Base-by-base conservation (phyloP, 2,888 invertebrate species). In the Homarus gammarus region DNA sequence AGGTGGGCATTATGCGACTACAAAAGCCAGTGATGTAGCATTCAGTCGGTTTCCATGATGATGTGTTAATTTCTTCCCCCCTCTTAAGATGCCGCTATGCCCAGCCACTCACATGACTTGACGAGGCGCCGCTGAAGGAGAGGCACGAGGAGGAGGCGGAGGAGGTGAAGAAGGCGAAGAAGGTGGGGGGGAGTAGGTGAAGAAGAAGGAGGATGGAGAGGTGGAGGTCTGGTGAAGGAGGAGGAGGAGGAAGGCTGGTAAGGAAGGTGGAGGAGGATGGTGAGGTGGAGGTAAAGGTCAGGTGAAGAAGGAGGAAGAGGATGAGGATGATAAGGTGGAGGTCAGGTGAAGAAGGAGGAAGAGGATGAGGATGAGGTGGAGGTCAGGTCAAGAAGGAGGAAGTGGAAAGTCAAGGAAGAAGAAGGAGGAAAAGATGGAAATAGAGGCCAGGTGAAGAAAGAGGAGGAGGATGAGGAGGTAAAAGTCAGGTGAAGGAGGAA, bases 1-100 rank as follows among this genome's bases (percentile, higher is more conserved):
- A 68, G 82, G 68, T 31, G 36, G 12, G 70, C 44, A 82, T 82
- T 82, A 40, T 82, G 40, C 31, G 22, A 33, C 27, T 36, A 82
- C 82, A 82, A 82, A 44, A 27, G 70, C 40, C 44, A 27, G 70
- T 82, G 82, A 82, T 82, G 82, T 70, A 82, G 82, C 82, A 61
- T 68, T 70, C 68, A 36, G 27, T 44, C 27, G 2, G 68, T 82
- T 82, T 82, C 82, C 82, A 40, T 31, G 51, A 44, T 82, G 70
- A 82, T 82, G 82, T 82, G 82, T 82, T 82, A 68, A 82, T 82
- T 82, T 40, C 78, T 79, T 31, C 15, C 38, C 22, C 44, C 33
- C 49, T 82, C 44, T 68, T 33, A 56, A 78, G 56, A 31, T 56
- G 33, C 51, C 56, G 31, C 33, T 36, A 31, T 72, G 78, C 36